Percentiles rank a stretch among this genome's conserved stretches.
phyloP scores from a whole-genome alignment of 1,140 invertebrate genomes.

The Drosophila sp. region DNA sequence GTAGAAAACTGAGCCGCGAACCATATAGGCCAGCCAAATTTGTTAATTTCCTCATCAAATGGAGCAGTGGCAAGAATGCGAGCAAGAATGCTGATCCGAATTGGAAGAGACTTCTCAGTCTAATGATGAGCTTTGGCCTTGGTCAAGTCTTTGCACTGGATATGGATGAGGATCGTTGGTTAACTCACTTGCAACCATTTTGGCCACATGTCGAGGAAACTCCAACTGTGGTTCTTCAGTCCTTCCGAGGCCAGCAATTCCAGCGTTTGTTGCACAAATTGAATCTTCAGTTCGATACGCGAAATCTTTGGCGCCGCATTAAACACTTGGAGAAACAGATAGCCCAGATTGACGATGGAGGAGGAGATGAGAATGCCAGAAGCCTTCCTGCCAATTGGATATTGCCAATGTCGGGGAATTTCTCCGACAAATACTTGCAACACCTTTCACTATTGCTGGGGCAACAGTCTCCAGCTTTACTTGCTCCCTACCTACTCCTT shows the following conservation, averaged over 20 bases:
- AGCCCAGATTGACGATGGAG: neutral
- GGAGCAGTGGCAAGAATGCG: neutral
- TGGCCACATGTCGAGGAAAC: neutral
- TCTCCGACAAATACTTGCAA: neutral
- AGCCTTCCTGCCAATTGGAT: slow-evolving; percentile 6
- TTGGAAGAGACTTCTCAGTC: neutral
- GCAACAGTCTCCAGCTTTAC: neutral
- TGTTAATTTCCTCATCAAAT: slow-evolving; percentile 9
- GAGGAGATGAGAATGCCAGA: neutral
- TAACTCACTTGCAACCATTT: neutral
- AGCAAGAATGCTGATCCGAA: neutral
- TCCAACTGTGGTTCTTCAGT: neutral
- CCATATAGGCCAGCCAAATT: neutral
- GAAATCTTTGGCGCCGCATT: neutral
- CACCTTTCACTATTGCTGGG: neutral
- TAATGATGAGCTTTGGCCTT: neutral
- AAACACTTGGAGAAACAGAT: neutral
- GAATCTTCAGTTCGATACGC: neutral
- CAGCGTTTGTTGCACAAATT: neutral
- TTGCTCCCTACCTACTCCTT: slow-evolving; percentile 33
- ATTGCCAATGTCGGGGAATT: slow-evolving; percentile 14
- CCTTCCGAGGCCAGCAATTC: neutral
- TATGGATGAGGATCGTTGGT: neutral
- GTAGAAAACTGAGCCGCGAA: slow-evolving; percentile 16
- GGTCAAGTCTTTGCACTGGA: neutral